A percentile compares a stretch with the other conserved stretches of the same genome.
These are phyloP conservation scores for Hypotaenidia okinawae DNA, from an alignment of 2,797 vertebrate species.

Conservation along the genomic window DNA sequence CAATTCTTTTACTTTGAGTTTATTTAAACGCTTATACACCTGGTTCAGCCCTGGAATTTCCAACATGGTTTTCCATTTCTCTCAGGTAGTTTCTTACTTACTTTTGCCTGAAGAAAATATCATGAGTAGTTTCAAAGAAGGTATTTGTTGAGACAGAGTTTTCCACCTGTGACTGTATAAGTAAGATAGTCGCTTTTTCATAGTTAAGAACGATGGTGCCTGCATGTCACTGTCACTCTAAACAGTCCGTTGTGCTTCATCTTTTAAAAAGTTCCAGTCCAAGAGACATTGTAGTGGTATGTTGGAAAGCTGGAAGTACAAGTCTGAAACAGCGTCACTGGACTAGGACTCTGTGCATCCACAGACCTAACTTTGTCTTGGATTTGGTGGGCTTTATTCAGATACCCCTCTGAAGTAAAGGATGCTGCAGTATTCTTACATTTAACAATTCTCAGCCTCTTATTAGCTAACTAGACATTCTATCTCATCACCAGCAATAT, in stretches of 20 bases:
- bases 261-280: not conserved
- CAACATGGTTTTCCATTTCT: not conserved
- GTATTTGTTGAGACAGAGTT: not conserved
- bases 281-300: not conserved
- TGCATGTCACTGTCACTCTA: not conserved
- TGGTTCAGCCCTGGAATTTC: not conserved
- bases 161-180: not conserved
- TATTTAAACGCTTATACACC: not conserved
- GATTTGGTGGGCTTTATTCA: not conserved
- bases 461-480: not conserved
- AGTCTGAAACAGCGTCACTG: not conserved
- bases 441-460: not conserved
- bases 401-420: not conserved
- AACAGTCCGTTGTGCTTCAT: not conserved
- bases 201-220: not conserved
- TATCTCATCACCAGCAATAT: not conserved
- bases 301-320: not conserved
- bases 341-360: not conserved
- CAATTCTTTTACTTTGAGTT: not conserved
- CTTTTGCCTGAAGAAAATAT: not conserved
- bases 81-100: not conserved
- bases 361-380: not conserved
- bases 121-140: not conserved
- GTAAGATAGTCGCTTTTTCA: not conserved
- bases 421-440: not conserved